Percentiles rank a stretch among this genome's conserved stretches.
Evolutionary conservation across 1,140 invertebrate genomes (phyloP).

Genomic region (Monochamus saltuarius): DNA sequence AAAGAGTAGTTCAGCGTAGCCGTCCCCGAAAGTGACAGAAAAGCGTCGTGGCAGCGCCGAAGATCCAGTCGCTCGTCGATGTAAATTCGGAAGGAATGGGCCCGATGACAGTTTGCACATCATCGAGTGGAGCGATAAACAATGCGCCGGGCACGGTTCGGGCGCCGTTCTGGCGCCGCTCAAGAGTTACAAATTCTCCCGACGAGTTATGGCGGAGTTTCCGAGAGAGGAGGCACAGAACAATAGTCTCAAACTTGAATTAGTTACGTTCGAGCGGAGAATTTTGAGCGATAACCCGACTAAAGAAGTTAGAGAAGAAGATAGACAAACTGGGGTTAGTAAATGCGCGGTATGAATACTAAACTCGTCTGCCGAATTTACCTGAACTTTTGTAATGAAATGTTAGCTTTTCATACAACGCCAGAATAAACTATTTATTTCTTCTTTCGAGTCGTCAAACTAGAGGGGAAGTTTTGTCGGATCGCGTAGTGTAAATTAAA

Average conservation of each 20-base stretch:
- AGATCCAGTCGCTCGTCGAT: background rate
- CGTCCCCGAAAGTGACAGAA: no score
- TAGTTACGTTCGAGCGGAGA: constrained; percentile 49
- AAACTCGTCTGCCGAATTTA: constrained; percentile 27
- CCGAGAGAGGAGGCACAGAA: constrained; percentile 24
- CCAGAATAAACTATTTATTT: constrained; percentile 22
- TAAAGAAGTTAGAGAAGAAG: constrained; percentile 42
- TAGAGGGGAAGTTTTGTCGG: no score
- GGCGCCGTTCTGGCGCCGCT: background rate
- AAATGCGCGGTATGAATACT: constrained; percentile 36
- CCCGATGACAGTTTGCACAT: constrained; percentile 11
- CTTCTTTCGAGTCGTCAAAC: no score
- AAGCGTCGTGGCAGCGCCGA: no score
- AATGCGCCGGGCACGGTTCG: background rate
- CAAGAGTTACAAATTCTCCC: no score
- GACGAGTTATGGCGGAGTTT: background rate
- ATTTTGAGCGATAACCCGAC: constrained; percentile 48
- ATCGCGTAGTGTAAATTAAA: no score
- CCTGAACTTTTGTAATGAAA: constrained; percentile 37
- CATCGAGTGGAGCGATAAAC: constrained; percentile 12
- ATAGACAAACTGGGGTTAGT: constrained; percentile 42
- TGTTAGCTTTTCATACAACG: constrained; percentile 24
- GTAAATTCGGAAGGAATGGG: constrained; percentile 7
- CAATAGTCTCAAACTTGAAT: constrained; percentile 50
- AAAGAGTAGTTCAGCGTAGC: no score